Evolutionary conservation across 2,797 vertebrate genomes (phyloP).

Genomic region (Danio jaintianensis): DNA sequence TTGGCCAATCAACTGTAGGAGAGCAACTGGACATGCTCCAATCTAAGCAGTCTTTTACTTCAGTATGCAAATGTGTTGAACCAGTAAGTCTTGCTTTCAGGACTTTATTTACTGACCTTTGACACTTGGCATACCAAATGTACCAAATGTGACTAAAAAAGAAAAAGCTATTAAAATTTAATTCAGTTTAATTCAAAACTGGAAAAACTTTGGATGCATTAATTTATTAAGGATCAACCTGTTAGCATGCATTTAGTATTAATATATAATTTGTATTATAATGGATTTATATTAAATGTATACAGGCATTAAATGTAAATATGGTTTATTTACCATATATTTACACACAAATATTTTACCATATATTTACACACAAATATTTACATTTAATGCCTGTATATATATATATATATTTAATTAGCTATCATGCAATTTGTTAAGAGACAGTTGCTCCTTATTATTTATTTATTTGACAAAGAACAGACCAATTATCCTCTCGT

Average conservation of each 20-base stretch:
- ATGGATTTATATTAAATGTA: background rate
- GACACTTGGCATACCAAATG: background rate
- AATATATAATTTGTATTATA: background rate
- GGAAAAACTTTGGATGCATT: background rate
- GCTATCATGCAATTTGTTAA: too few species aligned
- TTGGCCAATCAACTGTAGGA: conserved; percentile 32
- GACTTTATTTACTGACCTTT: conserved; percentile 8
- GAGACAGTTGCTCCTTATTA: too few species aligned
- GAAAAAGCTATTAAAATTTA: background rate
- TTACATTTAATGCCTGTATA: too few species aligned
- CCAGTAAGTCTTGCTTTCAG: conserved; percentile 11
- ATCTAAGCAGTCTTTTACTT: conserved; percentile 39
- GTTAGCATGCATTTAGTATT: background rate
- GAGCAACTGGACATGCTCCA: conserved; percentile 42
- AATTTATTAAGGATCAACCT: too few species aligned
- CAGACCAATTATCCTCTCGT: background rate
- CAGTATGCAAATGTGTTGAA: conserved; percentile 50
- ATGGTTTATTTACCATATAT: too few species aligned
- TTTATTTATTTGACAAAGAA: background rate
- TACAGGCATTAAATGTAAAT: background rate
- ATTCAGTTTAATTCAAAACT: background rate
- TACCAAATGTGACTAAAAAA: conserved; percentile 5
- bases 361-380: too few species aligned
- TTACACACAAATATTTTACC: too few species aligned
- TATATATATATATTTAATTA: too few species aligned